These are phyloP conservation scores for Pyrgilauda ruficollis DNA, from an alignment of 2,113 vertebrate genomes.

Conservation along the genomic window DNA sequence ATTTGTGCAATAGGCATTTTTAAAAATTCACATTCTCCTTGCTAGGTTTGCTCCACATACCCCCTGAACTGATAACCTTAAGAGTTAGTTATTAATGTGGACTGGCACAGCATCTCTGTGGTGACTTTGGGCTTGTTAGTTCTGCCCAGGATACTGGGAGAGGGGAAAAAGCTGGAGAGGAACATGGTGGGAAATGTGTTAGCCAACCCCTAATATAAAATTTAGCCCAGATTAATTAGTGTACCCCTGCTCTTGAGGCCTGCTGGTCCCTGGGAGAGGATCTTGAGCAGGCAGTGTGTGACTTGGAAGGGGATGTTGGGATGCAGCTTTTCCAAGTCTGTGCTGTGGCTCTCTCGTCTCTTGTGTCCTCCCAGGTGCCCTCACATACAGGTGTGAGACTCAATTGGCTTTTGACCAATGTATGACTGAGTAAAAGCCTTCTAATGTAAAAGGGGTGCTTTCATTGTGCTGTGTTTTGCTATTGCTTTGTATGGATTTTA, in stretches of 20 bases:
- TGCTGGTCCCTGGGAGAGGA: neutral
- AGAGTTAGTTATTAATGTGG: neutral
- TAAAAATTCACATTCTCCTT: neutral
- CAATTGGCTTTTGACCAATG: neutral
- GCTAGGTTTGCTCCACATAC: neutral
- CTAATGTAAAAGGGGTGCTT: neutral
- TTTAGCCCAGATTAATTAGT: neutral
- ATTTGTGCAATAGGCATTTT: neutral
- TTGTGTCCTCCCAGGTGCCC: neutral
- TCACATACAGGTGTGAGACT: neutral
- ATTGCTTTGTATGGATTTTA: neutral
- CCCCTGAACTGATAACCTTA: neutral
- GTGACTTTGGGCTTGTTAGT: neutral
- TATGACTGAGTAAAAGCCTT: neutral
- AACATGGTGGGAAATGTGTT: rapidly evolving
- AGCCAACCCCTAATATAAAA: neutral
- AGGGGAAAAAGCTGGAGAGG: neutral
- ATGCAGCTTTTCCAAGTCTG: neutral
- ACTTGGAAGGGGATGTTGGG: neutral
- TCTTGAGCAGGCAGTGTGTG: rapidly evolving
- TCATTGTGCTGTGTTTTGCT: neutral
- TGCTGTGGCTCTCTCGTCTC: neutral
- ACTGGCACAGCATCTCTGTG: neutral
- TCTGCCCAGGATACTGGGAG: neutral
- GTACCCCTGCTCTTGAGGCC: neutral